A percentile compares a stretch with the other conserved stretches of the same genome.
These are phyloP conservation scores for Drusus annulatus DNA, from an alignment of 1,140 invertebrate species.

Conservation along the genomic window DNA sequence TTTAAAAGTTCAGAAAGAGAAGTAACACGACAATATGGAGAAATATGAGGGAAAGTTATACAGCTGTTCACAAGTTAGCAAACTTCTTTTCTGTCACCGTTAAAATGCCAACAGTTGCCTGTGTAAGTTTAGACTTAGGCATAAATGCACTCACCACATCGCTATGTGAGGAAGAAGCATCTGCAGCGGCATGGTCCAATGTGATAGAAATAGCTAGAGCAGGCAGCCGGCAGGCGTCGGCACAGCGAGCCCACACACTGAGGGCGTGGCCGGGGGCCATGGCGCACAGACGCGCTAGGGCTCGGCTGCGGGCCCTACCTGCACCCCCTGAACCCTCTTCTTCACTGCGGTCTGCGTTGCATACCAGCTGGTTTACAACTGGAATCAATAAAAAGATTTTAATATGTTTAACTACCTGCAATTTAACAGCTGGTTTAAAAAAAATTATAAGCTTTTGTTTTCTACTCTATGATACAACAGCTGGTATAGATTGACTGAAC, in stretches of 20 bases:
- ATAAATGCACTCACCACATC: constrained; percentile 63
- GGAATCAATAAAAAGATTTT: constrained; percentile 59
- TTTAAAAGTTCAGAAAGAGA: too few relatives aligned
- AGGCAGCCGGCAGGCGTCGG: constrained; percentile 92
- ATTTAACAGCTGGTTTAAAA: too few relatives aligned
- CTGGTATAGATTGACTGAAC: too few relatives aligned
- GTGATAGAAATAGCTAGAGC: constrained; percentile 87
- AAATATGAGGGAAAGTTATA: too few relatives aligned
- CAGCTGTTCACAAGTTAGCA: too few relatives aligned
- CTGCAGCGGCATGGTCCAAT: constrained; percentile 58
- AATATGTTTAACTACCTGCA: too few relatives aligned
- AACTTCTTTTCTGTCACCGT: too few relatives aligned
- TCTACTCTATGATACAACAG: too few relatives aligned
- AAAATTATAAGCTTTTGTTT: too few relatives aligned
- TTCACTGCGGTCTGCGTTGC: constrained; percentile 91
- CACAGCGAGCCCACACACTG: constrained; percentile 86
- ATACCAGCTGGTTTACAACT: constrained; percentile 89
- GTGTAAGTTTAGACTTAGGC: too few relatives aligned
- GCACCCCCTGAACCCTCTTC: constrained; percentile 77
- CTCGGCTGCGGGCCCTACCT: constrained; percentile 63
- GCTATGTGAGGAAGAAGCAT: constrained; percentile 63
- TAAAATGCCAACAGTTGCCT: too few relatives aligned
- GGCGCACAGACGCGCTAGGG: constrained; percentile 86
- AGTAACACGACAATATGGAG: too few relatives aligned
- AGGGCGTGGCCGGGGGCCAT: constrained; percentile 93